phyloP scores from a whole-genome alignment of 2,113 vertebrate species.

The Argyrosomus japonicus region DNA sequence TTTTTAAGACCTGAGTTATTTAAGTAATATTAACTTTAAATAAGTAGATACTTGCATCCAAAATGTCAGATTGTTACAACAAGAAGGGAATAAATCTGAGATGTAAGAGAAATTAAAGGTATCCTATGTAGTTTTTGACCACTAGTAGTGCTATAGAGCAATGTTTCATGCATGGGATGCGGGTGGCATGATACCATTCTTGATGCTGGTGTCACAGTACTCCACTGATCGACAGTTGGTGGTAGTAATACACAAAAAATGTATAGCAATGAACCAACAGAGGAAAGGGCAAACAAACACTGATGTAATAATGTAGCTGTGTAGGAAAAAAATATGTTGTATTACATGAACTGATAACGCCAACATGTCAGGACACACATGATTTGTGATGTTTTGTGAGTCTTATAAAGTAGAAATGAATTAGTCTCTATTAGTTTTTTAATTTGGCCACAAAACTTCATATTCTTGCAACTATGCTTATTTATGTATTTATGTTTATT shows the following conservation, averaged over 20 bases:
- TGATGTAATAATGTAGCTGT: no score
- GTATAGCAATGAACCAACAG: no score
- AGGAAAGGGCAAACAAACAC: no score
- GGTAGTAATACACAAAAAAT: no score
- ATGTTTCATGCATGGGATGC: no score
- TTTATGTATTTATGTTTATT: neutral
- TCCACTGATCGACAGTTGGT: no score
- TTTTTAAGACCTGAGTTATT: neutral
- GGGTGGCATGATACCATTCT: no score
- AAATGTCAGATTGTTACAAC: neutral
- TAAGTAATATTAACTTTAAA: neutral
- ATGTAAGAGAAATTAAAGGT: neutral
- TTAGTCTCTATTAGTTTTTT: neutral
- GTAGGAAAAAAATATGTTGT: no score
- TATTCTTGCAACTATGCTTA: neutral
- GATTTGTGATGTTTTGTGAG: neutral
- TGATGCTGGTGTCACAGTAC: no score
- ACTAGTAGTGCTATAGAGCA: no score
- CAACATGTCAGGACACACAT: neutral
- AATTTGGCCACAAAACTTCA: neutral
- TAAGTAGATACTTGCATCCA: neutral
- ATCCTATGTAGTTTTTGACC: no score
- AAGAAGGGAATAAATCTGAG: neutral
- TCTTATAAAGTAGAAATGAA: neutral
- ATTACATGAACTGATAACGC: no score